These are phyloP conservation scores for Falco columbarius DNA, from an alignment of 2,797 vertebrate genomes.

Conservation along the genomic window DNA sequence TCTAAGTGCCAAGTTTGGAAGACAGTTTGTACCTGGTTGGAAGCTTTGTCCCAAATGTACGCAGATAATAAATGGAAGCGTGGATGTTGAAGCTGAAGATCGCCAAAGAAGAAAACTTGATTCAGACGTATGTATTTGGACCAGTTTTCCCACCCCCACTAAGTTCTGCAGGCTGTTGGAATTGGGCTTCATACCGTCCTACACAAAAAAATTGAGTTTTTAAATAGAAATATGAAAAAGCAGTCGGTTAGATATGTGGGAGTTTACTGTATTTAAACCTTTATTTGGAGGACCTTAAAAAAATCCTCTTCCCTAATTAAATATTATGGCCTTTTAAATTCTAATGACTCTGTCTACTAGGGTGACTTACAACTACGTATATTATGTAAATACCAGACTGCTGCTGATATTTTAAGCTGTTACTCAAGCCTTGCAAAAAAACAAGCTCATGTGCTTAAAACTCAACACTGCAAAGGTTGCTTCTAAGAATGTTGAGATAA, in stretches of 20 bases:
- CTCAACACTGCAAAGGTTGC: neutral
- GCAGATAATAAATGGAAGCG: constrained; percentile 80
- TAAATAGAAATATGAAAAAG: neutral
- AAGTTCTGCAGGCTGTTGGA: neutral
- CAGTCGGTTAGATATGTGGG: neutral
- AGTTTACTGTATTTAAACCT: neutral
- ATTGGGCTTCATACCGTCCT: neutral
- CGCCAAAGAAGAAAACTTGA: constrained; percentile 77
- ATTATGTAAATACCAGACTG: neutral
- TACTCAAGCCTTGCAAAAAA: neutral
- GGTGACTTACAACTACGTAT: neutral
- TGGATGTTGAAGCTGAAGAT: constrained; percentile 78
- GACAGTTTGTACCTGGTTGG: constrained; percentile 83
- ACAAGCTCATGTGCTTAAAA: neutral
- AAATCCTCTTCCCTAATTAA: neutral
- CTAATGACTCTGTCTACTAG: neutral
- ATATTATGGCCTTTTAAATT: neutral
- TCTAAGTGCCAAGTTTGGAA: constrained; percentile 80
- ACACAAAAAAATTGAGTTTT: neutral
- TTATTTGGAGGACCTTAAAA: neutral
- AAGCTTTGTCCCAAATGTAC: constrained; percentile 82
- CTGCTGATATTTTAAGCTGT: neutral
- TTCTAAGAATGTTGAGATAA: neutral
- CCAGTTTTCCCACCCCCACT: neutral
- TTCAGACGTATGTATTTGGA: constrained; percentile 74